Percentiles rank a stretch among this genome's conserved stretches.
Evolutionary conservation across 1,140 invertebrate species (phyloP).

Genomic region (Caligus rogercresseyi): DNA sequence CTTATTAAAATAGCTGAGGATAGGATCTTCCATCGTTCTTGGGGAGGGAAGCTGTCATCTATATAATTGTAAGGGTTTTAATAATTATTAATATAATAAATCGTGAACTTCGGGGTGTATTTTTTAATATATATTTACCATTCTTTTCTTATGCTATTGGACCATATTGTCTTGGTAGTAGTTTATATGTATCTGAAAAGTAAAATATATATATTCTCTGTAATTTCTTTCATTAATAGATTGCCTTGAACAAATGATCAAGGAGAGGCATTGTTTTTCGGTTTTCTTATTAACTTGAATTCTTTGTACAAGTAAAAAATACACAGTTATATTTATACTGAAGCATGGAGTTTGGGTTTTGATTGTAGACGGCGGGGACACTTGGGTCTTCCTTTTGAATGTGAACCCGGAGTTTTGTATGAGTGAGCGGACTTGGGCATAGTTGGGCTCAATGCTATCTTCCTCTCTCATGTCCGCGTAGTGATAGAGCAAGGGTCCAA

Average conservation of each 20-base stretch:
- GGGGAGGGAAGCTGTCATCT: too few relatives aligned
- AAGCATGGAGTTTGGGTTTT: conserved; percentile 83
- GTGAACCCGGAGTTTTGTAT: conserved; percentile 70
- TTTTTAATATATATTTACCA: too few relatives aligned
- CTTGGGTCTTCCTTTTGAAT: conserved; percentile 54
- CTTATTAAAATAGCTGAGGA: neutral
- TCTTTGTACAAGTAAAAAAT: conserved; percentile 66
- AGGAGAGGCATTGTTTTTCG: neutral
- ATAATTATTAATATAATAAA: too few relatives aligned
- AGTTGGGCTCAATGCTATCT: conserved; percentile 82
- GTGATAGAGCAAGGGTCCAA: conserved; percentile 87
- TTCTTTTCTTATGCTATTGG: too few relatives aligned
- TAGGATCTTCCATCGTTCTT: neutral
- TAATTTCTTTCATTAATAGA: too few relatives aligned
- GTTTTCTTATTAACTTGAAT: neutral
- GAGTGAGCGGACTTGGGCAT: conserved; percentile 60
- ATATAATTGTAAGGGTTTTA: too few relatives aligned
- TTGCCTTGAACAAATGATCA: too few relatives aligned
- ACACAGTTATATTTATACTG: conserved; percentile 72
- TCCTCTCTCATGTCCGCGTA: conserved; percentile 73
- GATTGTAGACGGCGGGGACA: conserved; percentile 67
- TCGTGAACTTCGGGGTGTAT: too few relatives aligned
- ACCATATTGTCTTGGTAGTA: too few relatives aligned
- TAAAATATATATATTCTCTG: too few relatives aligned
- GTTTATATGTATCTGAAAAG: too few relatives aligned